Evolutionary conservation across 2,888 invertebrate genomes (phyloP).

Genomic region (Ichneumon xanthorius): DNA sequence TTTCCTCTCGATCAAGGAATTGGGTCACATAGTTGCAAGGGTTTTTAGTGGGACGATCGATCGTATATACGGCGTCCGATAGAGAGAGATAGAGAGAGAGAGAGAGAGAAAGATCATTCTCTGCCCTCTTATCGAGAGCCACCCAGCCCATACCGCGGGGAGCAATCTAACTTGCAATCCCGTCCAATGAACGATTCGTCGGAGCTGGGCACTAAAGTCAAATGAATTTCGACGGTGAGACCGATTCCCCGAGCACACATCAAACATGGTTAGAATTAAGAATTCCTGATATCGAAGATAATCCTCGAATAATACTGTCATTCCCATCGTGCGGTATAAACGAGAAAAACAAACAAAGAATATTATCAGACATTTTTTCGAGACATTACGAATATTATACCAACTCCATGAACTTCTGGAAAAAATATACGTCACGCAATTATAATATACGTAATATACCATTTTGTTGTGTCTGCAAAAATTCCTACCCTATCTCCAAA

Average conservation of each 20-base stretch:
- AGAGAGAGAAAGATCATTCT: background rate
- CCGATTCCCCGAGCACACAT: constrained; percentile 24
- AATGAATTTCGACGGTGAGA: constrained; percentile 45
- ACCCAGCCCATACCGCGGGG: constrained; percentile 39
- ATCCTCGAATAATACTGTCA: background rate
- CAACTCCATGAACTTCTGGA: background rate
- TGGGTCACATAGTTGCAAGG: constrained; percentile 68
- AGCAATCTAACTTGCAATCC: constrained; percentile 64
- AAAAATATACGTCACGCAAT: background rate
- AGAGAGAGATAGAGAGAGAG: background rate
- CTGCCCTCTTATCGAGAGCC: constrained; percentile 28
- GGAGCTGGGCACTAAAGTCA: constrained; percentile 36
- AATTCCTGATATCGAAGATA: constrained; percentile 16
- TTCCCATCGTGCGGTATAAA: background rate
- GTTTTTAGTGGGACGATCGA: constrained; percentile 60
- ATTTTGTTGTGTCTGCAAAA: background rate
- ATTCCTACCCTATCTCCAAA: background rate
- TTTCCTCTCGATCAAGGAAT: constrained; percentile 65
- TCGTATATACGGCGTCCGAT: constrained; percentile 43
- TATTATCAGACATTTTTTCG: background rate
- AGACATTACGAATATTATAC: background rate
- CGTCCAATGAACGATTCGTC: constrained; percentile 50
- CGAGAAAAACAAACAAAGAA: background rate
- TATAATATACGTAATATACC: background rate
- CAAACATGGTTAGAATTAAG: constrained; percentile 15